These are phyloP conservation scores for Pelodytes ibericus DNA, from an alignment of 2,797 vertebrate genomes.

Conservation along the genomic window DNA sequence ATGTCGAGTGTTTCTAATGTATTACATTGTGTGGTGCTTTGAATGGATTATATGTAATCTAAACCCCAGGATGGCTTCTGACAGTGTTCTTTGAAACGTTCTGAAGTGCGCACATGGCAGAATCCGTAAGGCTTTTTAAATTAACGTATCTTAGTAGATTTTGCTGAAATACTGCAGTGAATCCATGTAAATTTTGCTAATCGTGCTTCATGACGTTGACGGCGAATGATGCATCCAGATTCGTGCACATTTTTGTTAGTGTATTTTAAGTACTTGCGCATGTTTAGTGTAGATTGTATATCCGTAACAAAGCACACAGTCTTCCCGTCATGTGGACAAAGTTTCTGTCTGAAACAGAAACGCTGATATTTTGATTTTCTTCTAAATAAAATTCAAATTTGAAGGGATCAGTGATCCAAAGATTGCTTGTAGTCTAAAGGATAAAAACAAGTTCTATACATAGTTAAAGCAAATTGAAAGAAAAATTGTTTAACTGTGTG, in stretches of 20 bases:
- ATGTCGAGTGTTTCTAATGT: conserved; percentile 27
- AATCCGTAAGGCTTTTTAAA: conserved; percentile 12
- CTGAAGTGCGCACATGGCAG: conserved; percentile 3
- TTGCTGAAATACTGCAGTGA: conserved; percentile 15
- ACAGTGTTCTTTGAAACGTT: conserved; percentile 23
- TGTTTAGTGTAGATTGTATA: too few species aligned
- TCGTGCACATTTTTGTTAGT: neutral
- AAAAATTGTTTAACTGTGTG: too few species aligned
- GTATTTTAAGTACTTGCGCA: too few species aligned
- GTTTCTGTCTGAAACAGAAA: too few species aligned
- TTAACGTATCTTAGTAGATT: conserved; percentile 23
- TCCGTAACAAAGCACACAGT: too few species aligned
- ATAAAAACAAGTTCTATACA: too few species aligned
- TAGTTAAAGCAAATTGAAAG: too few species aligned
- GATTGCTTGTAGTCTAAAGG: too few species aligned
- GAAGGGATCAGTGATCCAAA: too few species aligned
- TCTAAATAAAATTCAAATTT: too few species aligned
- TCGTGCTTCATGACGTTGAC: conserved; percentile 4
- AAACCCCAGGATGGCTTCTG: conserved; percentile 45
- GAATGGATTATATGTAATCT: conserved; percentile 36
- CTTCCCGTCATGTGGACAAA: too few species aligned
- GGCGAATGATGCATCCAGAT: conserved; percentile 1
- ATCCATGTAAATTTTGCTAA: neutral
- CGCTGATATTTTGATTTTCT: too few species aligned
- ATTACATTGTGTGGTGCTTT: conserved; percentile 27